Evolutionary conservation across 2,113 vertebrate species (phyloP).

Genomic region (Rhinoderma darwinii): DNA sequence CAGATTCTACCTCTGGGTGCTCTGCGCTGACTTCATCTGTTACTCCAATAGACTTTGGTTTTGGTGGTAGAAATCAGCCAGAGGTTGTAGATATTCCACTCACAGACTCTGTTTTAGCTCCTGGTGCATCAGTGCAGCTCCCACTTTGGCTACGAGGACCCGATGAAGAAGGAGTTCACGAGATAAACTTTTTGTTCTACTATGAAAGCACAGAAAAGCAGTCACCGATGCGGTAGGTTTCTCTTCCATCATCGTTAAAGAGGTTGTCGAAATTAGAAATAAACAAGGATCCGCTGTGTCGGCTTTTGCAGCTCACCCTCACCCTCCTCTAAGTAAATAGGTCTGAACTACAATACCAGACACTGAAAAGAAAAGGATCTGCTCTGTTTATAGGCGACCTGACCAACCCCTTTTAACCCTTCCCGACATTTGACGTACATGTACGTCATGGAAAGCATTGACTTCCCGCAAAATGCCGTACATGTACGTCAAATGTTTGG

Average conservation of each 20-base stretch:
- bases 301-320: too few relatives aligned
- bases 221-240: constrained; percentile 84
- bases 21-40: constrained; percentile 76
- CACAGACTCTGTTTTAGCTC: constrained; percentile 79
- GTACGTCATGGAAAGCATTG: too few relatives aligned
- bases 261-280: too few relatives aligned
- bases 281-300: too few relatives aligned
- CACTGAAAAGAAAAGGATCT: too few relatives aligned
- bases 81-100: constrained; percentile 86
- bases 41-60: constrained; percentile 80
- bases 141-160: constrained; percentile 96
- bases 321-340: too few relatives aligned
- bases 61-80: constrained; percentile 69
- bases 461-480: too few relatives aligned
- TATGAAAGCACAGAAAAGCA: constrained; percentile 88
- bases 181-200: constrained; percentile 98
- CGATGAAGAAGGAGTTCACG: constrained; percentile 95
- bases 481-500: too few relatives aligned
- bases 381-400: too few relatives aligned
- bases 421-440: too few relatives aligned
- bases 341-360: too few relatives aligned
- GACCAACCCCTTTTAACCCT: too few relatives aligned
- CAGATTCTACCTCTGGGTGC: constrained; percentile 71
- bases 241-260: background rate
- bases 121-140: constrained; percentile 88